Base-by-base conservation (phyloP, 1,140 invertebrate genomes). In the Psix sp. region DNA sequence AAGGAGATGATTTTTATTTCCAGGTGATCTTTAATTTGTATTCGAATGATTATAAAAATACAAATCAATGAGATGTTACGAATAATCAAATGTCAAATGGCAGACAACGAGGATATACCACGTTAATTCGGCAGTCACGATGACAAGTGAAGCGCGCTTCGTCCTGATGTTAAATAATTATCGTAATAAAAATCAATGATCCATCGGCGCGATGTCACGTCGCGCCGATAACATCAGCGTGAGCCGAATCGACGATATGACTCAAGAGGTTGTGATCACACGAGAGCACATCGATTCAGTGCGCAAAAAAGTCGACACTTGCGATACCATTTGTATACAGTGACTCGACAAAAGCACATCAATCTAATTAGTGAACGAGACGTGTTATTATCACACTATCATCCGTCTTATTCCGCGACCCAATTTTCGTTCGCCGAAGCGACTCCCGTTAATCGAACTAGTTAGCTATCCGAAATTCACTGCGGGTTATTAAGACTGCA, bases 251-350 rank as follows among this genome's bases (percentile, higher is more conserved):
- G 31, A 18, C 38, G 45, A 39, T 60, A 36, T 49, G 48, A 60
- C 60, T 66, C 60, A 52, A 65, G 60, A 66, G 70, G 33, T 51
- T 52, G 51, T 45, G 57, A 63, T 56, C 57, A 38, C 43, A 24
- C 42, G n/a, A 3, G 29, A 38, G 51, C 36, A 33, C 36, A 39
- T 31, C 13, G n/a, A 1, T 6, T 46, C 46, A 20, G 33, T 35
- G 21, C 15, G 16, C 7, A 49, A 42, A 60, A 66, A 60, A 54
- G 11, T 29, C 21, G 36, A 18, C 48, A 2, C 16, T 52, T 38
- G 17, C 36, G 63, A 63, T 68, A 74, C 52, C 71, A 67, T 74
- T 67, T 63, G 57, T 65, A 62, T 68, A 68, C 57, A 60, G 63
- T 68, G 72, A 68, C 63, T 68, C 63, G 72, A 17, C 72, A 63